Conservation (phyloP, 2,888 invertebrate genomes). For the Gymnocheta viridis region DNA sequence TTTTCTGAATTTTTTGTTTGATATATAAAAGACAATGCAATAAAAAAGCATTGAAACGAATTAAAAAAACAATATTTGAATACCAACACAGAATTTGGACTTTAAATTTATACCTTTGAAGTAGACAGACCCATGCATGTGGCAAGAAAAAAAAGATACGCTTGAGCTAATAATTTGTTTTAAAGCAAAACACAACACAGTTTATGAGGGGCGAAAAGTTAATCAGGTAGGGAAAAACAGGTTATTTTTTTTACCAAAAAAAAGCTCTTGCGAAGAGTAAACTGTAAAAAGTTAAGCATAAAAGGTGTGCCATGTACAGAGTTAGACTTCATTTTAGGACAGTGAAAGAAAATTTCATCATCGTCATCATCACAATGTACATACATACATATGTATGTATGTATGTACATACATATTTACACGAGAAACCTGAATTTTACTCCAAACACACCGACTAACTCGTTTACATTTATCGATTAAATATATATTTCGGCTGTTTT, state of each 20-base stretch:
- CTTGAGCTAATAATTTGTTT: slow-evolving; percentile 56
- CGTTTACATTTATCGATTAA: slow-evolving; percentile 46
- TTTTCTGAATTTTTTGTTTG: too few species aligned
- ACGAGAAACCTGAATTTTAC: slow-evolving; percentile 37
- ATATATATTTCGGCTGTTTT: slow-evolving; percentile 25
- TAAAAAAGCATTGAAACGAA: not conserved
- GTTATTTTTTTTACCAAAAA: slow-evolving; percentile 28
- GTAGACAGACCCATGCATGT: slow-evolving; percentile 1
- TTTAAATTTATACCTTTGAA: slow-evolving; percentile 38
- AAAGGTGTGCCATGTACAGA: slow-evolving; percentile 50
- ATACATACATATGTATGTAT: not conserved
- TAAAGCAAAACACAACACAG: slow-evolving; percentile 15
- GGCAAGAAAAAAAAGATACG: slow-evolving; percentile 44
- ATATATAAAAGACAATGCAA: too few species aligned
- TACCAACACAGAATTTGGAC: slow-evolving; percentile 4
- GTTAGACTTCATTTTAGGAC: slow-evolving; percentile 58
- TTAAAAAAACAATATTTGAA: slow-evolving; percentile 9
- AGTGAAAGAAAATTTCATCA: slow-evolving; percentile 59
- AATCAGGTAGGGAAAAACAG: slow-evolving; percentile 39
- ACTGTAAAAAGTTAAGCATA: slow-evolving; percentile 47
- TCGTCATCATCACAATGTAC: not conserved
- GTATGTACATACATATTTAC: not conserved
- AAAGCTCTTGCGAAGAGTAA: slow-evolving; percentile 30
- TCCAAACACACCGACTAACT: not conserved
- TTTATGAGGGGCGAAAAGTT: slow-evolving; percentile 1